Evolutionary conservation across 1,140 invertebrate species (phyloP).

Genomic region (Nasonia giraulti): DNA sequence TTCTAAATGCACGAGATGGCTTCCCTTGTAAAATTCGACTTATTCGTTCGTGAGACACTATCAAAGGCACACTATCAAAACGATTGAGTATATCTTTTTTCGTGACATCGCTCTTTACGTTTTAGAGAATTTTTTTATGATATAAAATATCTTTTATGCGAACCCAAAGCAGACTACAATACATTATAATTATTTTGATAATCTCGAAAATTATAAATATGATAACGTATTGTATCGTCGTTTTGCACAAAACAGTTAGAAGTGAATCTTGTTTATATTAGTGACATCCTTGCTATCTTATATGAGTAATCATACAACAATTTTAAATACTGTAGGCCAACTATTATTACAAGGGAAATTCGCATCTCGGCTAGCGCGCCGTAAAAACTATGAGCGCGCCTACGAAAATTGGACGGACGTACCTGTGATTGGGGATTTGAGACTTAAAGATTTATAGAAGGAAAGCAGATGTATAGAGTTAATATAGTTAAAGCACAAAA

Average conservation of each 20-base stretch:
- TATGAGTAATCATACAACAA: not conserved
- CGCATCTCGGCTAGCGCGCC: conserved; percentile 28
- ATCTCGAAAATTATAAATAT: not conserved
- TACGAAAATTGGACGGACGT: conserved; percentile 51
- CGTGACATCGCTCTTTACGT: not conserved
- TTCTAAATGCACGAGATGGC: conserved; percentile 25
- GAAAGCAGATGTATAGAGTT: conserved; percentile 18
- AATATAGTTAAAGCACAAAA: conserved; percentile 39
- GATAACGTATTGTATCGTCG: not conserved
- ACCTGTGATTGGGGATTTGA: conserved; percentile 48
- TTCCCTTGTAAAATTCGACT: conserved; percentile 30
- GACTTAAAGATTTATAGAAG: conserved; percentile 16
- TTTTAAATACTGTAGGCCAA: conserved; percentile 20
- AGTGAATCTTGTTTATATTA: too few species aligned
- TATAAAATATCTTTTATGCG: not conserved
- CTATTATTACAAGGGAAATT: conserved; percentile 32
- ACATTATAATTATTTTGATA: not conserved
- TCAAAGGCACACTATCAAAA: conserved; percentile 1
- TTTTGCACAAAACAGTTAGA: not conserved
- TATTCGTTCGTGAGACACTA: not conserved
- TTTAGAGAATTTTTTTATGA: not conserved
- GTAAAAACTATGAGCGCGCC: conserved; percentile 8
- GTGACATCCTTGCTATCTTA: too few species aligned
- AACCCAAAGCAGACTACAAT: too few species aligned
- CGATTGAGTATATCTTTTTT: not conserved